These are phyloP conservation scores for Patella pellucida DNA, from an alignment of 2,888 invertebrate genomes.

Conservation along the genomic window DNA sequence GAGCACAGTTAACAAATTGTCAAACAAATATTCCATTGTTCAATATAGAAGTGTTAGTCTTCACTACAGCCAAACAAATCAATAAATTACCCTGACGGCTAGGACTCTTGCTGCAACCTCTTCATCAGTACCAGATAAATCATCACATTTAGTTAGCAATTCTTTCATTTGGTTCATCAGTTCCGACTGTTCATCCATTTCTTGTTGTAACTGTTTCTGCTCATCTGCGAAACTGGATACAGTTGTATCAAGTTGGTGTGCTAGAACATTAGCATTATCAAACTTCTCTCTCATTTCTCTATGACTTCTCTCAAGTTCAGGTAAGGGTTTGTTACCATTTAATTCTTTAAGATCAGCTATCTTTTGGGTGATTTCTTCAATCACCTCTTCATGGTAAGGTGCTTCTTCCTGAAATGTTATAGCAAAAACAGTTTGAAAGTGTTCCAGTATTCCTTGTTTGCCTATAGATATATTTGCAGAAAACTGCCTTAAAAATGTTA, in stretches of 20 bases:
- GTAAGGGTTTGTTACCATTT: constrained; percentile 80
- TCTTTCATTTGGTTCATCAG: constrained; percentile 61
- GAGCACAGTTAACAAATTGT: too few relatives aligned
- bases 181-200: constrained; percentile 58
- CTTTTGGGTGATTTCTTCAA: constrained; percentile 84
- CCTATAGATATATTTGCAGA: too few relatives aligned
- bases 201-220: constrained; percentile 57
- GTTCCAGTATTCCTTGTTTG: too few relatives aligned
- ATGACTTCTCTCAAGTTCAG: constrained; percentile 68
- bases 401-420: constrained; percentile 76
- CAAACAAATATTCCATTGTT: neutral
- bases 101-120: constrained; percentile 85
- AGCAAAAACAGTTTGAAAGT: too few relatives aligned
- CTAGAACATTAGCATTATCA: constrained; percentile 80
- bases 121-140: constrained; percentile 82
- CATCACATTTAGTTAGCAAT: constrained; percentile 59
- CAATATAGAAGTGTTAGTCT: neutral
- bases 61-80: neutral
- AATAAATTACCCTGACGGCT: constrained; percentile 76
- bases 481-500: too few relatives aligned
- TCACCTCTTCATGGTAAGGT: constrained; percentile 82
- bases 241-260: constrained; percentile 81
- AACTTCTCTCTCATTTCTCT: constrained; percentile 75
- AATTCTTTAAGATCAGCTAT: constrained; percentile 83
- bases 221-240: constrained; percentile 79